Base-by-base conservation (phyloP, 2,797 vertebrate genomes). In the Heteromormyrus szaboi region DNA sequence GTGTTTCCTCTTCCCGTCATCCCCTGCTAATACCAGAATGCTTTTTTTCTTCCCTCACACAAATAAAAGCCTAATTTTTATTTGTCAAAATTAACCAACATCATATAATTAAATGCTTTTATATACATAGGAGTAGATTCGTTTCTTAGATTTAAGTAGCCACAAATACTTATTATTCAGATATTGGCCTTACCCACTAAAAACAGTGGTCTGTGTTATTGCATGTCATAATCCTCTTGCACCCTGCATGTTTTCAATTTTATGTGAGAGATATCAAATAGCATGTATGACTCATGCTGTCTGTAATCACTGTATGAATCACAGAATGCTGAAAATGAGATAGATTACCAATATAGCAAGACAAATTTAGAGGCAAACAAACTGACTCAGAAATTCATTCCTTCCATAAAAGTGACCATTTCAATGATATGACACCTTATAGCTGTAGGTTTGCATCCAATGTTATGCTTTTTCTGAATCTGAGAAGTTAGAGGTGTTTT, bases 341-440 rank as follows among this genome's bases (percentile, higher is more conserved):
- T 79, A 17, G 17, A 59, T 86, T 86, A 86, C 85, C 85, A 86
- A 56, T 86, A 86, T 37, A 54, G 29, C 25, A 86, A 86, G 53
- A 56, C 4, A 54, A 41, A 37, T 33, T 37, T 54, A 56, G 50
- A 86, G 14, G 14, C 33, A 86, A 86, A 56, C 17, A 86, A 11
- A 54, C 25, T 56, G 51, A 86, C 29, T 86, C 12, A 86, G 22
- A 19, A 33, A 56, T 54, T 11, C 33, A 59, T 86, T 86, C 51
- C 4, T 19, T 50, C 6, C 6, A 1, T 84, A 48, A 84, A 59
- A 84, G 41, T 25, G 72, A 79, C 37, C 37, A 79, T 79, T 79
- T 8, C 17, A 79, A 2, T 79, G 72, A 79, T 41, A 19, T 41
- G 33, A 79, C 17, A 79, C 17, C 37, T 79, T 44, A 79, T n/a